Percentiles rank a stretch among this genome's conserved stretches.
phyloP scores from a whole-genome alignment of 1,140 invertebrate species.

The honey bee (Apis mellifera) region DNA sequence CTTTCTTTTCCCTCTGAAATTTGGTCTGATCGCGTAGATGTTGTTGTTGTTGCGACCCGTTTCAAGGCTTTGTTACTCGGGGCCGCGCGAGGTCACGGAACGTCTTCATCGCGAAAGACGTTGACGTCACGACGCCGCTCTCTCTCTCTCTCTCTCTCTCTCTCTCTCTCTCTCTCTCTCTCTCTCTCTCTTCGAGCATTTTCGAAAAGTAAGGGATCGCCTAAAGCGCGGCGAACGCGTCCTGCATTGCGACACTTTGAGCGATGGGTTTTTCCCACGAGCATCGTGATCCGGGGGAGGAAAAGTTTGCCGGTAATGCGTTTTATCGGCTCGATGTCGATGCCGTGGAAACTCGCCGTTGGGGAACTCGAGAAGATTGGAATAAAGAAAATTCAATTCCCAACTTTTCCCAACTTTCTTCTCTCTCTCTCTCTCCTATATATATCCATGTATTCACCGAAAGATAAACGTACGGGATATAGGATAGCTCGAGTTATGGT shows the following conservation, averaged over 20 bases:
- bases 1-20: conserved; percentile 36
- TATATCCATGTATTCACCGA: too few species aligned
- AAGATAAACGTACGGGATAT: too few species aligned
- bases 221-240: conserved; percentile 12
- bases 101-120: background rate
- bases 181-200: background rate
- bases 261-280: background rate
- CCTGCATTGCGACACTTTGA: conserved; percentile 49
- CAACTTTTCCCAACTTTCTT: background rate
- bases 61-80: conserved; percentile 16
- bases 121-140: conserved; percentile 20
- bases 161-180: too few species aligned
- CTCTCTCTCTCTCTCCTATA: too few species aligned
- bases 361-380: background rate
- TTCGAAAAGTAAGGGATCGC: conserved; percentile 19
- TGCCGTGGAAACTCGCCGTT: background rate
- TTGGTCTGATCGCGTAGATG: background rate
- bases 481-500: too few species aligned
- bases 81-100: background rate
- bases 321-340: background rate
- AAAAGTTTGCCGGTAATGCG: background rate
- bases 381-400: background rate
- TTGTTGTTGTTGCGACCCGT: too few species aligned
- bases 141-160: too few species aligned
- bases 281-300: accelerated